Evolutionary conservation across 2,888 invertebrate genomes (phyloP).

Genomic region (Tinea pellionella): DNA sequence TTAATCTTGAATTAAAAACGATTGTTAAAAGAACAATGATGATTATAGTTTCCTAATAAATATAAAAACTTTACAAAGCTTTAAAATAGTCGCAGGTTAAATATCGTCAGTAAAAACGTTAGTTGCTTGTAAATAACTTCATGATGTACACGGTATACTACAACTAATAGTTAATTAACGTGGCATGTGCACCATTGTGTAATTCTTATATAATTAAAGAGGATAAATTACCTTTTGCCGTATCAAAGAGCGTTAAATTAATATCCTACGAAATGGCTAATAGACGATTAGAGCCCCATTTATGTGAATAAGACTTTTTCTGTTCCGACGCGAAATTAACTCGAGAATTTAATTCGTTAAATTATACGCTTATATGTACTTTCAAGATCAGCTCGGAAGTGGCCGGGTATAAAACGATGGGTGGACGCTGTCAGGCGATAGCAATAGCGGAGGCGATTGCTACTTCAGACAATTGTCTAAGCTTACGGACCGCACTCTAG

Average conservation of each 20-base stretch:
- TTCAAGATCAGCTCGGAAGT: no score
- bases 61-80: neutral
- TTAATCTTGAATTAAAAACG: no score
- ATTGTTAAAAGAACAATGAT: no score
- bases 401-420: no score
- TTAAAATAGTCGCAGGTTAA: neutral
- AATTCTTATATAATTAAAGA: conserved; percentile 30
- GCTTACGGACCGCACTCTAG: no score
- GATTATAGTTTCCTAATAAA: no score
- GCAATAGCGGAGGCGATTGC: no score
- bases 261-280: conserved; percentile 24
- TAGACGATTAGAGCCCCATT: neutral
- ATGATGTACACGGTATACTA: neutral
- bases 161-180: conserved; percentile 26
- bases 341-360: neutral
- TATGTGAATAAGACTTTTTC: neutral
- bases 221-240: conserved; percentile 21
- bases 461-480: no score
- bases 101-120: neutral
- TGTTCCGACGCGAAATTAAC: neutral
- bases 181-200: conserved; percentile 23
- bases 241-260: conserved; percentile 23
- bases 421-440: no score
- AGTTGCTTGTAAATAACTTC: neutral
- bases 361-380: no score